Percentiles rank a stretch among this genome's conserved stretches.
phyloP scores from a whole-genome alignment of 2,113 vertebrate species.

The Himantopus leucocephalus region DNA sequence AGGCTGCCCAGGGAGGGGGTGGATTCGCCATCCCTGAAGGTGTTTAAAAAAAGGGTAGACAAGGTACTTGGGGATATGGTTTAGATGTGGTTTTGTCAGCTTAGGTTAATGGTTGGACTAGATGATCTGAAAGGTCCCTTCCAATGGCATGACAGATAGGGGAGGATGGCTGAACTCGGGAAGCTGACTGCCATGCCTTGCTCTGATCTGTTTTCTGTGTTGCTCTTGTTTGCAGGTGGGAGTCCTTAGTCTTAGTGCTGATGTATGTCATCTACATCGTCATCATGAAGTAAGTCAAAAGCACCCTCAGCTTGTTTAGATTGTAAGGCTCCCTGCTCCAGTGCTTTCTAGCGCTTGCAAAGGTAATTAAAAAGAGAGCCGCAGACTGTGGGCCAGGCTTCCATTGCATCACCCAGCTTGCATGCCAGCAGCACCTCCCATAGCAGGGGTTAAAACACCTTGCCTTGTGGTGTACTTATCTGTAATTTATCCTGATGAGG shows the following conservation, averaged over 20 bases:
- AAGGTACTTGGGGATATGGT: too few species aligned
- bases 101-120: too few species aligned
- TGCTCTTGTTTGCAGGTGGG: slow-evolving; percentile 84
- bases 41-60: too few species aligned
- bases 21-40: too few species aligned
- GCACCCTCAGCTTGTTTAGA: background rate
- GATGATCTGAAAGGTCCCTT: too few species aligned
- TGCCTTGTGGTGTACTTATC: background rate
- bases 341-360: background rate
- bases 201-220: background rate
- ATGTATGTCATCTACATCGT: slow-evolving; percentile 96
- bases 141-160: fast-evolving
- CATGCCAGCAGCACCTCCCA: background rate
- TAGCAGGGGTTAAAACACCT: background rate
- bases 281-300: slow-evolving; percentile 95
- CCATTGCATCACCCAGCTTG: background rate
- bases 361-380: background rate
- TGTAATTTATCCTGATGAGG: background rate
- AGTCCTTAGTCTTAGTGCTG: slow-evolving; percentile 88
- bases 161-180: background rate
- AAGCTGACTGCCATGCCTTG: fast-evolving
- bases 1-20: too few species aligned
- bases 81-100: too few species aligned
- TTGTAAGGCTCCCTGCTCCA: background rate
- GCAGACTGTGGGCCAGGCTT: background rate